phyloP scores from a whole-genome alignment of 1,140 invertebrate species.

The Tetraneura akinire region DNA sequence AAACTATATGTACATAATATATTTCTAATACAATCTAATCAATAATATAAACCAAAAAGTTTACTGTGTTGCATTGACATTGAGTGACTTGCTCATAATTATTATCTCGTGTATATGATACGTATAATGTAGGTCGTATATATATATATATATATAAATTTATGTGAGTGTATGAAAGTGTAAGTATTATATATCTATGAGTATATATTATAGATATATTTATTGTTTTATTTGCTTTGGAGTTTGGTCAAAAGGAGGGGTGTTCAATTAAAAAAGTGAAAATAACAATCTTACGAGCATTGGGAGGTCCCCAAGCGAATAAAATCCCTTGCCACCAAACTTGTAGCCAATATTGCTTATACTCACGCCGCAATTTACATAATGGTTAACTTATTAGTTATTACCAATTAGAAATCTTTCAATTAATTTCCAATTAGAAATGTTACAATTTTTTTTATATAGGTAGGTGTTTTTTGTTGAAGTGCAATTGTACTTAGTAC shows the following conservation, averaged over 20 bases:
- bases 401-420: too few species aligned
- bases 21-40: slow-evolving; percentile 2
- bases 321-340: slow-evolving; percentile 37
- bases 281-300: slow-evolving; percentile 50
- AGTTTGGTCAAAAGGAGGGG: slow-evolving; percentile 40
- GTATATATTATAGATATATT: neutral
- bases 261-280: slow-evolving; percentile 44
- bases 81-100: slow-evolving; percentile 37
- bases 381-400: too few species aligned
- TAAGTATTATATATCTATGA: neutral
- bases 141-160: too few species aligned
- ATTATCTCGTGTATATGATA: neutral
- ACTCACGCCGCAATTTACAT: neutral
- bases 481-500: too few species aligned
- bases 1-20: neutral
- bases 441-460: too few species aligned
- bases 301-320: slow-evolving; percentile 42
- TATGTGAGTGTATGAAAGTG: neutral
- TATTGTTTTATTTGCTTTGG: slow-evolving; percentile 44
- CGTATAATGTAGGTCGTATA: neutral
- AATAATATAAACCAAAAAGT: slow-evolving; percentile 35
- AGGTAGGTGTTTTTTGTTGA: too few species aligned
- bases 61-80: neutral
- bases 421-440: too few species aligned
- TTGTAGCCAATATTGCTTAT: slow-evolving; percentile 32